A percentile compares a stretch with the other conserved stretches of the same genome.
These are phyloP conservation scores for Hemibagrus guttatus DNA, from an alignment of 2,797 vertebrate genomes.

Conservation along the genomic window DNA sequence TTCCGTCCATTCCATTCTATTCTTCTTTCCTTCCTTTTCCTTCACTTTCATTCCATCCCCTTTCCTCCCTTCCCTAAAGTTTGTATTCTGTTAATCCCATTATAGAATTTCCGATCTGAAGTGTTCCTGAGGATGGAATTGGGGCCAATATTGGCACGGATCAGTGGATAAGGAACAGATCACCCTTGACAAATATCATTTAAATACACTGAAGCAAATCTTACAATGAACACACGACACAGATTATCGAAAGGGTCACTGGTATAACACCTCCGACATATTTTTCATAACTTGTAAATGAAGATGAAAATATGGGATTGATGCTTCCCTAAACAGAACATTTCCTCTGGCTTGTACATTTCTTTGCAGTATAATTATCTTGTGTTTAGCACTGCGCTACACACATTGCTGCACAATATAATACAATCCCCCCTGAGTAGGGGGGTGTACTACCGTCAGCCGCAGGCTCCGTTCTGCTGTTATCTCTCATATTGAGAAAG, in stretches of 20 bases:
- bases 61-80: background rate
- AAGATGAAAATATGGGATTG: background rate
- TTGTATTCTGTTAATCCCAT: constrained; percentile 19
- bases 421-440: background rate
- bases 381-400: constrained; percentile 10
- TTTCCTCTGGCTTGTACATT: background rate
- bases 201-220: background rate
- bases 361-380: constrained; percentile 18
- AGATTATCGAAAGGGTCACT: background rate
- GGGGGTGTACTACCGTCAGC: constrained; percentile 35
- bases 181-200: background rate
- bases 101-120: background rate
- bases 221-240: background rate
- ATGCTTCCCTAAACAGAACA: background rate
- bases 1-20: no score
- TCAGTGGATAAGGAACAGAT: background rate
- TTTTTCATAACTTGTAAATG: background rate
- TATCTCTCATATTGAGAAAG: constrained; percentile 48
- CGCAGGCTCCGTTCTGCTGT: constrained; percentile 21
- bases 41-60: no score
- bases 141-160: background rate
- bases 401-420: constrained; percentile 11
- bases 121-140: background rate
- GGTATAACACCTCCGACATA: background rate
- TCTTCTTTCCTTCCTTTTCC: no score